Base-by-base conservation (phyloP, 2,888 invertebrate genomes). In the Hyposoter dolosus region DNA sequence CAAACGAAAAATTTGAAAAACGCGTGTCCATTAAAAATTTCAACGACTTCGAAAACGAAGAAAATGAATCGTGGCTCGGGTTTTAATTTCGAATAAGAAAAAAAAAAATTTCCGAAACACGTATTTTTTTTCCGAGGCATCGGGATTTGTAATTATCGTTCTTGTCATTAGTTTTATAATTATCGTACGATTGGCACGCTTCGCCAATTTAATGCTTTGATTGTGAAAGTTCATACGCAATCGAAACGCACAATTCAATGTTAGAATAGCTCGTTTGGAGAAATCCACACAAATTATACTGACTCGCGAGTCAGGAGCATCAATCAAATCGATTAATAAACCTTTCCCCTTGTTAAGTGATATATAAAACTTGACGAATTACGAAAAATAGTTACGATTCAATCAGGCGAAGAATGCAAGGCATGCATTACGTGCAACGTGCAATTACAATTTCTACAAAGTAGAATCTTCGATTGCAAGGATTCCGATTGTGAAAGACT, bases 211-310 rank as follows among this genome's bases (percentile, higher is more conserved):
- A 10, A 40, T 47, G 1, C 6, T 71, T 43, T 28, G 19, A 4
- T 77, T 35, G 68, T 35, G 43, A 81, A 84, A 80, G 63, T 60
- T 65, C 65, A 76, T 68, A 75, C 35, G 56, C 68, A 68, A 68
- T 79, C 50, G 43, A 75, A 65, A 76, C n/a, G 63, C 32, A 68
- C 80, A 68, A 82, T 84, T 43, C 50, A 79, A 47, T 28, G 56
- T 75, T 35, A 23, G 35, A 50, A 28, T 5, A n/a, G 5, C 19
- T 74, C 23, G 43, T 68, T 43, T 32, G 68, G 28, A 56, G 75
- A 68, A 68, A 75, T 32, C 19, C 40, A 6, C 43, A 74, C 17
- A 32, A 40, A 43, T 43, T 32, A 60, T 19, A 63, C 0, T 17
- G 66, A 23, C 47, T 68, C 45, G 60, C 17, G 82, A 75, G 5